A percentile compares a stretch with the other conserved stretches of the same genome.
Conservation (phyloP, 2,888 invertebrate species). For the Yponomeuta malinellus region DNA sequence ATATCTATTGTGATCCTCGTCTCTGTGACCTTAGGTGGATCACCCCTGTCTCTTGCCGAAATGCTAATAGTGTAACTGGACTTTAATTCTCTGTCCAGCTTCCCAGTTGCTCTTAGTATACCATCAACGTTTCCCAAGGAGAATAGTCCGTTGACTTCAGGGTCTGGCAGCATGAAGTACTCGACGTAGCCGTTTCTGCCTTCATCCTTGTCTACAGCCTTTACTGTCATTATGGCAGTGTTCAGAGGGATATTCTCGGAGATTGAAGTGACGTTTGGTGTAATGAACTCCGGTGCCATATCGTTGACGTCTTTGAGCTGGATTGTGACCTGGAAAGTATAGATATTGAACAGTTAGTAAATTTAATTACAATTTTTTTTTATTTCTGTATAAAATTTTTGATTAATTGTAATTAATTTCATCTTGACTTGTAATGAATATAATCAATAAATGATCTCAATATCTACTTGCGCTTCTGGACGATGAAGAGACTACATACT, state of each 20-base stretch:
- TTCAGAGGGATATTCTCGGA: conserved; percentile 90
- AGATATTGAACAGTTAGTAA: conserved; percentile 21
- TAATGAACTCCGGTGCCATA: conserved; percentile 90
- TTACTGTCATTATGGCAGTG: conserved; percentile 91
- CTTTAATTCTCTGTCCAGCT: conserved; percentile 88
- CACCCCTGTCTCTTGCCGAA: conserved; percentile 92
- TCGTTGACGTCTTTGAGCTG: conserved; percentile 94
- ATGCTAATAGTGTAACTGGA: conserved; percentile 85
- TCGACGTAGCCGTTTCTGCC: conserved; percentile 94
- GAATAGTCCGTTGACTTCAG: conserved; percentile 80
- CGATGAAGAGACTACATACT: too few relatives aligned
- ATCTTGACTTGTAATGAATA: neutral
- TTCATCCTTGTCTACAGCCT: conserved; percentile 92
- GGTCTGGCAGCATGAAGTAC: conserved; percentile 84
- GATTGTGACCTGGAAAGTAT: conserved; percentile 83
- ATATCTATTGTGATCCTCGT: conserved; percentile 83
- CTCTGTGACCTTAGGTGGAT: conserved; percentile 83
- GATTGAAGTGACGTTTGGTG: conserved; percentile 85
- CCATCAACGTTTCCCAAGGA: conserved; percentile 92
- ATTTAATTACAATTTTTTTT: too few relatives aligned
- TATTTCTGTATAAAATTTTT: too few relatives aligned
- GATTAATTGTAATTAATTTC: too few relatives aligned
- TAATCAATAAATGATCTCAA: neutral
- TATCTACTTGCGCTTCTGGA: neutral
- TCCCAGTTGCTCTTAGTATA: conserved; percentile 87